Base-by-base conservation (phyloP, 1,140 invertebrate genomes). In the Delia radicum region DNA sequence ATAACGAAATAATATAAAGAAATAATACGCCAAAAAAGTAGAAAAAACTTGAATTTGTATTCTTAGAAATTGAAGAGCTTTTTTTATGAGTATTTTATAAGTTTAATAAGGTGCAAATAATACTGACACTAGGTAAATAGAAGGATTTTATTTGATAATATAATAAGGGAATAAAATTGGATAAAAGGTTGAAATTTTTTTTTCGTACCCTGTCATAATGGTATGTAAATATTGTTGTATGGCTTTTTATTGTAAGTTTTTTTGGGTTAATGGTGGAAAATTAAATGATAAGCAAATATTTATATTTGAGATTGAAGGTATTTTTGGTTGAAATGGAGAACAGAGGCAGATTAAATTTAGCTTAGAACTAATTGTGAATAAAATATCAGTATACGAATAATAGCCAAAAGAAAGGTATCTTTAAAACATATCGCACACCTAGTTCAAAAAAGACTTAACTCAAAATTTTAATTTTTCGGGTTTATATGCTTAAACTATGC, bases 31-130 rank as follows among this genome's bases (percentile, higher is more conserved):
- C 24, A 26, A 63, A 29, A 29, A 33, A 24, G 6, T 24, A 37
- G 24, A 69, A 33, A 69, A 33, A 0, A 5, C n/a, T 15, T 5
- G 27, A 28, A 28, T 65, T 63, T n/a, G 12, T 42, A 42, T 10
- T 5, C 12, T 42, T 1, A 42, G 37, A 42, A 4, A 21, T 55
- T 37, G 8, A 7, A 37, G 1, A 1, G 4, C 42, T 15, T 48
- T 15, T n/a, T 48, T 48, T 15, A n/a, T n/a, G n/a, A n/a, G n/a
- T n/a, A 55, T 21, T 55, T 55, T 55, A 21, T 18, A 55, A 69
- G 29, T 33, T 69, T 69, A 69, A 69, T 69, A 69, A 69, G 31
- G 65, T 33, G 65, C 65, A 69, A 69, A 69, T 69, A 69, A 55
- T 55, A 55, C 18, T 55, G 48, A 55, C 48, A 55, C 48, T 55